A percentile compares a stretch with the other conserved stretches of the same genome.
Evolutionary conservation across 2,797 vertebrate species (phyloP).

Genomic region (Scolopax bukidnonensis): DNA sequence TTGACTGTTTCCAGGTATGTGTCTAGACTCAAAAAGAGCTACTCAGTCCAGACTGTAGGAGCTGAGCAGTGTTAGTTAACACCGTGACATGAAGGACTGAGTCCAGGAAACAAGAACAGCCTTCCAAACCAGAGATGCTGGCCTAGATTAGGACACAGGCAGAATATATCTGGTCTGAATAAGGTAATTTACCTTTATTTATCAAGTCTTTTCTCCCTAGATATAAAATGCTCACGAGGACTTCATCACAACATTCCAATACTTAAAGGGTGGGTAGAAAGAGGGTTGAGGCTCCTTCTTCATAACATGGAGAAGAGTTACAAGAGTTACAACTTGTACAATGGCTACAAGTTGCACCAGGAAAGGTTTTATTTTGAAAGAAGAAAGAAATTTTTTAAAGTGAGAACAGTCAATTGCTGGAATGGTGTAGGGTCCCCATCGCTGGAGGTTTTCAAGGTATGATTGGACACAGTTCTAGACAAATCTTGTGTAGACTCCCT

Average conservation of each 20-base stretch:
- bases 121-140: background rate
- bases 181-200: background rate
- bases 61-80: background rate
- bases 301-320: background rate
- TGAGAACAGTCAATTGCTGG: background rate
- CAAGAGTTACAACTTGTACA: background rate
- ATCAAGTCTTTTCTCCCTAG: background rate
- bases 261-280: background rate
- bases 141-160: background rate
- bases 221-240: background rate
- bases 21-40: background rate
- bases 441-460: background rate
- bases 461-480: background rate
- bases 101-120: background rate
- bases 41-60: background rate
- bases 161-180: background rate
- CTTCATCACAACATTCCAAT: background rate
- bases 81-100: background rate
- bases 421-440: background rate
- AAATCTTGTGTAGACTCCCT: background rate
- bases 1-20: background rate
- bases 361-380: background rate
- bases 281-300: background rate
- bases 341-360: background rate
- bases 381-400: background rate